These are phyloP conservation scores for Lemur catta DNA, from an alignment of 2,797 vertebrate species.

Conservation along the genomic window DNA sequence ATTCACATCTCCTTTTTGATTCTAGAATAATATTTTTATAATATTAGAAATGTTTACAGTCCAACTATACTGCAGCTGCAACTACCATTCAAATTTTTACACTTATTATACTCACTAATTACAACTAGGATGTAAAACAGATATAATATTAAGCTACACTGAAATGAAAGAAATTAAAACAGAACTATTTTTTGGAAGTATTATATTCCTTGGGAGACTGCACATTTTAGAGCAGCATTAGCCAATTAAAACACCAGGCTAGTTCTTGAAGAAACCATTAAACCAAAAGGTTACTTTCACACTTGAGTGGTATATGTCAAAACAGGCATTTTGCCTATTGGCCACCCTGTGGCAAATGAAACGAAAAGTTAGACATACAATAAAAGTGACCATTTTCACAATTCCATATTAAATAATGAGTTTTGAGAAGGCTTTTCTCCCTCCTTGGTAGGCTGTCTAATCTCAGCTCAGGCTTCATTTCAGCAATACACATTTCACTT, in stretches of 20 bases:
- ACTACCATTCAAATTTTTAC: constrained; percentile 66
- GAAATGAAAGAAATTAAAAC: constrained; percentile 83
- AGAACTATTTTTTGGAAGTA: constrained; percentile 72
- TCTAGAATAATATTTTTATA: constrained; percentile 65
- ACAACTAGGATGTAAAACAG: constrained; percentile 74
- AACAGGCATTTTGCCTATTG: constrained; percentile 65
- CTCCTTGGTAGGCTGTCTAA: background rate
- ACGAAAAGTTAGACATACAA: constrained; percentile 17
- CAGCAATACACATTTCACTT: background rate
- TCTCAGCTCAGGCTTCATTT: background rate
- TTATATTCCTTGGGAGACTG: constrained; percentile 76
- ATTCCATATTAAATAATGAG: background rate
- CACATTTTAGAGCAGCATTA: constrained; percentile 76
- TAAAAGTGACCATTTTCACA: constrained; percentile 6
- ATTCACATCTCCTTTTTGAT: background rate
- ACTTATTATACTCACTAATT: constrained; percentile 82
- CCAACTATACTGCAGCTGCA: constrained; percentile 61
- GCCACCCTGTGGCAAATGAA: constrained; percentile 52
- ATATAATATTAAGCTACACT: constrained; percentile 70
- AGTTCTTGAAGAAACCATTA: constrained; percentile 81
- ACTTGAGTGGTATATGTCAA: constrained; percentile 80
- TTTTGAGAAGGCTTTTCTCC: background rate
- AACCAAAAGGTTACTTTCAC: constrained; percentile 84
- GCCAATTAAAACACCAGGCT: constrained; percentile 81
- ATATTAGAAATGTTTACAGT: constrained; percentile 60